Percentiles rank a stretch among this genome's conserved stretches.
phyloP scores from a whole-genome alignment of 2,888 invertebrate species.

The Brachylomia viminalis region DNA sequence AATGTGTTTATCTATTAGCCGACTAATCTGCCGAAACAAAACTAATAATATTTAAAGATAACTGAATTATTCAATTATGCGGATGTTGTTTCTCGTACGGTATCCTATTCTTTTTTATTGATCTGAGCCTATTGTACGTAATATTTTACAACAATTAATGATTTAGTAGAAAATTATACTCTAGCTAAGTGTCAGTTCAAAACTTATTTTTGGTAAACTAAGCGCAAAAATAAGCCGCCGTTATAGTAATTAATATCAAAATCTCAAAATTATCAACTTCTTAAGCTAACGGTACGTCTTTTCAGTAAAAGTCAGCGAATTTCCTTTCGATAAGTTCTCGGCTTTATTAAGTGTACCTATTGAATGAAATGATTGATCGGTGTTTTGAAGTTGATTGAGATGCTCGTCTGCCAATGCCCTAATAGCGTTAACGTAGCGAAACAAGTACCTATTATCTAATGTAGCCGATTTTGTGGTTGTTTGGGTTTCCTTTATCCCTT shows the following conservation, averaged over 20 bases:
- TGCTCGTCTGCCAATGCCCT: slow-evolving; percentile 35
- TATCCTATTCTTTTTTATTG: too few species aligned
- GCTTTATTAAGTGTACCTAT: slow-evolving; percentile 51
- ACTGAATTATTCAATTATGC: neutral
- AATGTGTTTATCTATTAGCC: slow-evolving; percentile 65
- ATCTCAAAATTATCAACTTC: slow-evolving; percentile 52
- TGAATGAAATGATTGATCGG: slow-evolving; percentile 60
- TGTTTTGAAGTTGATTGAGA: slow-evolving; percentile 54
- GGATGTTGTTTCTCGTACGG: neutral
- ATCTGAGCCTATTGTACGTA: too few species aligned
- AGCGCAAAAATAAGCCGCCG: neutral
- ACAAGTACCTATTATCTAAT: slow-evolving; percentile 36
- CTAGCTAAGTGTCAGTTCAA: neutral
- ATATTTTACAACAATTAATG: neutral
- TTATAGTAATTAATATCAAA: slow-evolving; percentile 47
- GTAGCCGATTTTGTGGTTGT: slow-evolving; percentile 18
- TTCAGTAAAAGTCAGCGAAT: slow-evolving; percentile 43
- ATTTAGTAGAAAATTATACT: neutral
- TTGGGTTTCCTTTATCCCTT: neutral
- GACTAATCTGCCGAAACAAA: slow-evolving; percentile 38
- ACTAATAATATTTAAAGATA: neutral
- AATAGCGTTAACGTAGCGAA: slow-evolving; percentile 50
- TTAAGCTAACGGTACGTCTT: slow-evolving; percentile 37
- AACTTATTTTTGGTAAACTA: slow-evolving; percentile 1
- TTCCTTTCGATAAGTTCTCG: slow-evolving; percentile 44